Base-by-base conservation (phyloP, 2,888 invertebrate genomes). In the Agonopterix subpropinquella region DNA sequence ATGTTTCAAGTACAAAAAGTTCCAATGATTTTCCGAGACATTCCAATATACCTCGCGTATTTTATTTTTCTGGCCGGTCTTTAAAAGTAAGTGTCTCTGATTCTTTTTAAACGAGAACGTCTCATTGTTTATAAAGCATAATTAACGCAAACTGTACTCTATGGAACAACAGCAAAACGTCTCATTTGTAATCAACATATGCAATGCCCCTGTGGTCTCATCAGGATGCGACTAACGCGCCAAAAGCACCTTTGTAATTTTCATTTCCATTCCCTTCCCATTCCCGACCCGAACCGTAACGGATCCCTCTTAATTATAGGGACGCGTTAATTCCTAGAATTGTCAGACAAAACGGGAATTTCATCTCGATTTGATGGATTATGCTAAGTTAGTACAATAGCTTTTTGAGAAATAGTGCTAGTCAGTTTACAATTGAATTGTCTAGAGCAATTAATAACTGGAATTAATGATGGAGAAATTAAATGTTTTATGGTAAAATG, bases 151-250 rank as follows among this genome's bases (percentile, higher is more conserved):
- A 28, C 28, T 28, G 28, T 39, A 39, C 39, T 39, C 39, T 39
- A 39, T 39, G 39, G 39, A n/a, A 9, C 9, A n/a, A 39, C 39
- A n/a, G 39, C 39, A n/a, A 39, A 39, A 39, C 39, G 39, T 50
- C 62, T 64, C 70, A 62, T 71, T 67, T 64, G 73, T 67, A 74
- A 76, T 76, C 74, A 66, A 65, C 65, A 62, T 67, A 62, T 63
- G 57, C 56, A 52, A 51, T 50, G 43, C 50, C 65, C 61, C 62
- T 64, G 69, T 53, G 66, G 67, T 67, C 70, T 70, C 72, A 75
- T 75, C 67, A 62, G 54, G 62, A 69, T 65, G 68, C 66, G 60
- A 61, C 59, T 53, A 63, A 62, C 62, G 56, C 64, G 54, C 60
- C 54, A 57, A 58, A 36, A 61, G 49, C 65, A 70, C 73, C 71